Evolutionary conservation across 2,113 vertebrate species (phyloP), one percentile per base, ranked within the genome.

Genomic region (Cynoglossus semilaevis): DNA sequence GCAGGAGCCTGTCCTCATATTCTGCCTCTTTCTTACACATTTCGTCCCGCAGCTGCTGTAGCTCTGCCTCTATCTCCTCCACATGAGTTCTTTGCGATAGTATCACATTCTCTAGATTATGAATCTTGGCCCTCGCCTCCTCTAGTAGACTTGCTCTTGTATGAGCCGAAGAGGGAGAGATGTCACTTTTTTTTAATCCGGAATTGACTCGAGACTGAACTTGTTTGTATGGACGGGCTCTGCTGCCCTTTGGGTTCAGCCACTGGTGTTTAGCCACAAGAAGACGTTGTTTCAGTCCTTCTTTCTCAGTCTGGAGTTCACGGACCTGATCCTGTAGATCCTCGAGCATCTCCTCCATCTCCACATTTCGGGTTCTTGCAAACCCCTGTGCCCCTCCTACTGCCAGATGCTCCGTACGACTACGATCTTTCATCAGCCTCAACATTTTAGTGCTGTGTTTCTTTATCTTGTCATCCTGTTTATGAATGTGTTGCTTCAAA

Each of bases 381-480:
- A 84, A 63, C 0, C 45, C 54, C 65, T 85, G 92, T 35, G 80
- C 79, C 29, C 76, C 82, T 40, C 92, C 91, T 70, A 82, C 85
- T 8, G 77, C 83, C 67, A 89, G 79, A 88, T 87, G 90, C 70
- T 94, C 95, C 76, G 90, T 83, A 29, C 79, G 92, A 63, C 93
- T 93, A 51, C 92, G 92, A 79, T 96, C 94, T 80, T 94, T 96
- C 81, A 92, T 90, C 65, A 96, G 89, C 67, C 90, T 88, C 81
- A 93, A 92, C 88, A 98, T 88, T 91, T 97, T 96, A 37, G 94
- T 97, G 83, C 93, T 90, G 90, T 97, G 89, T 95, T 94, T 95
- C 91, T 92, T 93, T 59, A 94, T 95, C 86, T 94, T 94, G 62
- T 97, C 94, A 63, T 97, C 93, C 80, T 96, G 94, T 52, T 92